Percentiles rank a stretch among this genome's conserved stretches.
phyloP scores from a whole-genome alignment of 2,888 invertebrate genomes.

The Drosophila recens region DNA sequence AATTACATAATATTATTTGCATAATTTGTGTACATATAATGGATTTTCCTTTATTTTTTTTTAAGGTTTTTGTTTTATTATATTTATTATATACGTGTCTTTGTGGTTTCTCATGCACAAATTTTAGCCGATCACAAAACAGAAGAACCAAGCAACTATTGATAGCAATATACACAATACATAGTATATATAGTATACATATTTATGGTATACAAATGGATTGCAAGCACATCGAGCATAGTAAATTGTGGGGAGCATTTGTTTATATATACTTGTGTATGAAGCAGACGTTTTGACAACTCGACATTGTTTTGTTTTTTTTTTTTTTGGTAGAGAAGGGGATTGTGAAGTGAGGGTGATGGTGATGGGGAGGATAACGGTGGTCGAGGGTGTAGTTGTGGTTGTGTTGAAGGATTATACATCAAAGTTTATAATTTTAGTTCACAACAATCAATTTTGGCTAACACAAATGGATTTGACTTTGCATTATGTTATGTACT shows the following conservation, averaged over 20 bases:
- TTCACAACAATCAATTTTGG: slow-evolving; percentile 66
- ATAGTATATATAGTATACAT: slow-evolving; percentile 46
- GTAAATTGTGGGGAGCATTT: slow-evolving; percentile 33
- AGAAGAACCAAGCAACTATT: slow-evolving; percentile 66
- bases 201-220: slow-evolving; percentile 52
- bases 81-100: slow-evolving; percentile 25
- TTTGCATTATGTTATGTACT: slow-evolving; percentile 20
- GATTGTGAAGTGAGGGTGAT: background rate
- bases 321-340: background rate
- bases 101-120: slow-evolving; percentile 32
- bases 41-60: slow-evolving; percentile 4
- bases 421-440: slow-evolving; percentile 43
- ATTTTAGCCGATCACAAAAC: slow-evolving; percentile 57
- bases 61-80: slow-evolving; percentile 10
- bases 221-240: slow-evolving; percentile 56
- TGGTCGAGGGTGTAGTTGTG: background rate
- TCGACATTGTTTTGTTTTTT: background rate
- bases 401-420: slow-evolving; percentile 26
- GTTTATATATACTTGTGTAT: slow-evolving; percentile 23
- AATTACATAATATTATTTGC: slow-evolving; percentile 42
- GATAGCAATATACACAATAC: slow-evolving; percentile 58
- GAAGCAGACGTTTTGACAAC: slow-evolving; percentile 28
- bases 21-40: slow-evolving; percentile 37
- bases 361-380: background rate
- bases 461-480: slow-evolving; percentile 46